Percentiles rank a stretch among this genome's conserved stretches.
Evolutionary conservation across 2,888 invertebrate species (phyloP).

Genomic region (Heliconius erato): DNA sequence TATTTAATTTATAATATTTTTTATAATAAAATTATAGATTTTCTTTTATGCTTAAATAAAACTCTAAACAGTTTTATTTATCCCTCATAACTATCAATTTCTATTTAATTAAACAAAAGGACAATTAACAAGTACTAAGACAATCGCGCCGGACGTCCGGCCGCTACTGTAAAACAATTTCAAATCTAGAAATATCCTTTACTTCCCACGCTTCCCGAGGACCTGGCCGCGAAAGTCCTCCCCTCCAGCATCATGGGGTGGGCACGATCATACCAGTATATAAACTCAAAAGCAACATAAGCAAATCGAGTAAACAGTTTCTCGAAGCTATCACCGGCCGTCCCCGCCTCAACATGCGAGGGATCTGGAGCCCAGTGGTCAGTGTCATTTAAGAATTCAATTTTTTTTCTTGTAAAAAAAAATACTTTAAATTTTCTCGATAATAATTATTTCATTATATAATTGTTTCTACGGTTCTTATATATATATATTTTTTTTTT

Average conservation of each 20-base stretch:
- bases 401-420: no score
- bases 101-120: neutral
- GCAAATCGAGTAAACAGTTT: constrained; percentile 77
- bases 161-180: neutral
- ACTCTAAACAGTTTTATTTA: no score
- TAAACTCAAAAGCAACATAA: constrained; percentile 69
- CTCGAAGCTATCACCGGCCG: constrained; percentile 74
- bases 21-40: no score
- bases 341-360: constrained; percentile 85
- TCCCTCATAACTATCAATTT: neutral
- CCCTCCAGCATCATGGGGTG: constrained; percentile 66
- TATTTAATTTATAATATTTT: neutral
- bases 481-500: no score
- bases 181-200: constrained; percentile 45
- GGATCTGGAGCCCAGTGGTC: constrained; percentile 86
- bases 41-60: no score
- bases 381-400: no score
- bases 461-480: no score
- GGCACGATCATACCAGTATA: constrained; percentile 69
- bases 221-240: constrained; percentile 71
- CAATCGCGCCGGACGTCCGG: neutral
- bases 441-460: no score
- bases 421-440: no score
- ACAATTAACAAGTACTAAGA: neutral
- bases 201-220: constrained; percentile 51